A percentile compares a stretch with the other conserved stretches of the same genome.
Evolutionary conservation across 2,888 invertebrate species (phyloP).

Genomic region (Syrista parreyssii): DNA sequence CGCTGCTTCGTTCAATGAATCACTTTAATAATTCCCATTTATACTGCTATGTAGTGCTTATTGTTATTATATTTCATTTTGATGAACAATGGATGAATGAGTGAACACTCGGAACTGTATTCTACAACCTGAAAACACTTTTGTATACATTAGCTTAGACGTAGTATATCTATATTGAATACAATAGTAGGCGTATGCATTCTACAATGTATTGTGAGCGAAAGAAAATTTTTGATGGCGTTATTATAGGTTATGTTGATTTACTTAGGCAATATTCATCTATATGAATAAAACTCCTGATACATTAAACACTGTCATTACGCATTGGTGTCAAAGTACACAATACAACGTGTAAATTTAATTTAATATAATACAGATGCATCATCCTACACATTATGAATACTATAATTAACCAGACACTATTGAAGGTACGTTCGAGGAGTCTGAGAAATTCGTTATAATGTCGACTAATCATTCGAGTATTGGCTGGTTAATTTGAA

Average conservation of each 20-base stretch:
- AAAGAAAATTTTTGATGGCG: neutral
- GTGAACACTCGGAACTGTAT: neutral
- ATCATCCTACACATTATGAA: neutral
- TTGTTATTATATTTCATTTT: neutral
- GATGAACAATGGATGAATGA: neutral
- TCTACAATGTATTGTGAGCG: neutral
- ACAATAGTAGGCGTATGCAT: neutral
- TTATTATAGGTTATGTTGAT: neutral
- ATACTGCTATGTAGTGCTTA: neutral
- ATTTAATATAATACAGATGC: neutral
- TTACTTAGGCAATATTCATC: neutral
- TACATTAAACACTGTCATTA: neutral
- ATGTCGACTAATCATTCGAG: neutral
- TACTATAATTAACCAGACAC: neutral
- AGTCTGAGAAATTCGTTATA: neutral
- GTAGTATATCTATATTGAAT: neutral
- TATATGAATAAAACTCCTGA: neutral
- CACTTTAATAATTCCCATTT: neutral
- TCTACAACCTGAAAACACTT: neutral
- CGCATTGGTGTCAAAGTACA: neutral
- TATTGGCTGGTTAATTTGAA: neutral
- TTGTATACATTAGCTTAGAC: neutral
- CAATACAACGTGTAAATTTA: neutral
- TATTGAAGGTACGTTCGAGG: neutral
- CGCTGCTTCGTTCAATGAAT: neutral